Conservation (phyloP, 2,888 invertebrate genomes). For the Cactoblastis cactorum region DNA sequence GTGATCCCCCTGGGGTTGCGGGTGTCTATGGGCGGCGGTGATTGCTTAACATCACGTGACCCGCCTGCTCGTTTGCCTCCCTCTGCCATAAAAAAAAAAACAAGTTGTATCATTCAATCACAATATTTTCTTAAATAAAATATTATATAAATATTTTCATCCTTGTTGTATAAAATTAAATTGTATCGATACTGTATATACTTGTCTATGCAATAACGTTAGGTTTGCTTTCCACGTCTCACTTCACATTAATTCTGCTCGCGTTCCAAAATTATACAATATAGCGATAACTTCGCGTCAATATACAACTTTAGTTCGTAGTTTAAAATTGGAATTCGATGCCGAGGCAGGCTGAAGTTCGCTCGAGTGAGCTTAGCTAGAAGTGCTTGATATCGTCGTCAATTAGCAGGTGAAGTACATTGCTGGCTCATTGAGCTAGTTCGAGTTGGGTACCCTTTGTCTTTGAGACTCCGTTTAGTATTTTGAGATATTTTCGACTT, state of each 20-base stretch:
- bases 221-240: neutral
- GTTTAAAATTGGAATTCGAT: slow-evolving; percentile 68
- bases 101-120: too few species aligned
- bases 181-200: too few species aligned
- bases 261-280: slow-evolving; percentile 25
- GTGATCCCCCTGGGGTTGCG: too few species aligned
- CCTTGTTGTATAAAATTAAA: too few species aligned
- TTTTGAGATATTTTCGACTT: neutral
- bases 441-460: neutral
- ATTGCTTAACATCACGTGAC: too few species aligned
- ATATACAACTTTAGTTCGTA: slow-evolving; percentile 59
- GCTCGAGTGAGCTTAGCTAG: slow-evolving; percentile 43
- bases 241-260: neutral
- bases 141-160: too few species aligned
- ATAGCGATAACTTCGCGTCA: slow-evolving; percentile 35
- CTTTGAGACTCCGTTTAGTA: slow-evolving; percentile 1
- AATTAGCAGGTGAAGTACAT: slow-evolving; percentile 52
- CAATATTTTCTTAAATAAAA: too few species aligned
- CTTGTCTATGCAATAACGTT: neutral
- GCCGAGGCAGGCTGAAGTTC: slow-evolving; percentile 57
- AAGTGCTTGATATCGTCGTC: slow-evolving; percentile 64
- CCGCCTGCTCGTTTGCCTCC: too few species aligned
- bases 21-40: too few species aligned
- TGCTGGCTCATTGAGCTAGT: neutral
- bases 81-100: too few species aligned